Percentiles rank a stretch among this genome's conserved stretches.
Conservation (phyloP, 2,113 vertebrate genomes). For the Gavia stellata region DNA sequence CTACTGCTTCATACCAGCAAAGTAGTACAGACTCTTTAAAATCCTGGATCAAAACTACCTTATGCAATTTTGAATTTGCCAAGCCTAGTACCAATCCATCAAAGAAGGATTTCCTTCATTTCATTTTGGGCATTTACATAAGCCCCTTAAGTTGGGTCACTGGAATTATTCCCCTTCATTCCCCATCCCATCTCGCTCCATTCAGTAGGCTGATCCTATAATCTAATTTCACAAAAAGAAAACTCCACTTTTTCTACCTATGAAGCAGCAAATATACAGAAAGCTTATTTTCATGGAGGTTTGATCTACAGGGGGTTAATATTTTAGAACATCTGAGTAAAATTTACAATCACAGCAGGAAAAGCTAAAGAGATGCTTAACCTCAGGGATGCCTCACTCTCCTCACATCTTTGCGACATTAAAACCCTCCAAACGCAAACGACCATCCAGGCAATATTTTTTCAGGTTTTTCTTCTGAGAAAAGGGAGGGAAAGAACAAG, state of each 20-base stretch:
- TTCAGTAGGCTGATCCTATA: neutral
- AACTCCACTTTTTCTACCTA: neutral
- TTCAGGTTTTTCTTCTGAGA: neutral
- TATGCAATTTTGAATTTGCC: neutral
- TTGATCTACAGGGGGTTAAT: neutral
- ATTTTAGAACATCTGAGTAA: neutral
- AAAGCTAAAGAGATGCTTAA: neutral
- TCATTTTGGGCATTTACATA: constrained; percentile 16
- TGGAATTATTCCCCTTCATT: neutral
- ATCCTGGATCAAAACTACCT: constrained; percentile 2
- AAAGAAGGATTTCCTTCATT: constrained; percentile 16
- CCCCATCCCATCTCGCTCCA: neutral
- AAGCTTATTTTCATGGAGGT: neutral
- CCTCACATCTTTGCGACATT: neutral
- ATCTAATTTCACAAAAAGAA: neutral
- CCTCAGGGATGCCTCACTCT: neutral
- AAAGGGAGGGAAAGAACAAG: neutral
- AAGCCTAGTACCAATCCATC: neutral
- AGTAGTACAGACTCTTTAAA: neutral
- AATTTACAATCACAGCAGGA: neutral
- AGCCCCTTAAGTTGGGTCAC: neutral
- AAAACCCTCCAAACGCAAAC: neutral
- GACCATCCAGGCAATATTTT: neutral
- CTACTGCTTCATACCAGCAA: neutral
- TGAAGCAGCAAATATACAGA: neutral